Evolutionary conservation across 2,113 vertebrate species (phyloP).

Genomic region (Chaetodon auriga): DNA sequence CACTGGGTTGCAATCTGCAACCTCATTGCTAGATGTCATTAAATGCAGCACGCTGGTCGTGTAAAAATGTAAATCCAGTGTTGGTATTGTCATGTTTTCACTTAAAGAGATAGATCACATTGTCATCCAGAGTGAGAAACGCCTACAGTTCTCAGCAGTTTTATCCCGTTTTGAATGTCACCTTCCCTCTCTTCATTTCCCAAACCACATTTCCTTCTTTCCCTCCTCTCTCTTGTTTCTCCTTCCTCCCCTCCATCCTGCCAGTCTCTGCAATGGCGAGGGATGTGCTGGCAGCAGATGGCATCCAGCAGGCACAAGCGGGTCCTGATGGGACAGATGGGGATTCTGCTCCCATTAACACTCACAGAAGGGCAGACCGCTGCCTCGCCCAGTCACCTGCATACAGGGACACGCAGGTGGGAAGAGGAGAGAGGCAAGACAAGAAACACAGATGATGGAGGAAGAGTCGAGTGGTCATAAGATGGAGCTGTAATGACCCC

Average conservation of each 20-base stretch:
- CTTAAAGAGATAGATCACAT: neutral
- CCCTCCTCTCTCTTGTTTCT: neutral
- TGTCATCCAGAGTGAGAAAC: neutral
- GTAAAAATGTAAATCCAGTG: too few species aligned
- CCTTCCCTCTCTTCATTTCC: neutral
- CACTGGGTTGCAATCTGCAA: too few species aligned
- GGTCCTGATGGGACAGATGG: conserved; percentile 38
- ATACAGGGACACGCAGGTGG: conserved; percentile 5
- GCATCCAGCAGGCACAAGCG: conserved; percentile 5
- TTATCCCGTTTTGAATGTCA: neutral
- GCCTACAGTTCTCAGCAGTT: neutral
- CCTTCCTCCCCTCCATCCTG: neutral
- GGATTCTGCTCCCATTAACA: conserved; percentile 16
- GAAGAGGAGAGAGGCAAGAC: conserved; percentile 12
- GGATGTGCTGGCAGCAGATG: conserved; percentile 40
- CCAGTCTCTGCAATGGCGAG: neutral
- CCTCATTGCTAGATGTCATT: too few species aligned
- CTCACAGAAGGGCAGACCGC: neutral
- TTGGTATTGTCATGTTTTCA: neutral
- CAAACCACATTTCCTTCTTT: neutral
- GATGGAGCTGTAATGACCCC: neutral
- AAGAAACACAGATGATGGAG: conserved; percentile 4
- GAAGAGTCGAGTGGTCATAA: neutral
- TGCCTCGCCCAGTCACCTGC: neutral
- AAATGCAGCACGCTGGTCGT: too few species aligned